Evolutionary conservation across 2,797 vertebrate genomes (phyloP).

Genomic region (Diplodus sargus): DNA sequence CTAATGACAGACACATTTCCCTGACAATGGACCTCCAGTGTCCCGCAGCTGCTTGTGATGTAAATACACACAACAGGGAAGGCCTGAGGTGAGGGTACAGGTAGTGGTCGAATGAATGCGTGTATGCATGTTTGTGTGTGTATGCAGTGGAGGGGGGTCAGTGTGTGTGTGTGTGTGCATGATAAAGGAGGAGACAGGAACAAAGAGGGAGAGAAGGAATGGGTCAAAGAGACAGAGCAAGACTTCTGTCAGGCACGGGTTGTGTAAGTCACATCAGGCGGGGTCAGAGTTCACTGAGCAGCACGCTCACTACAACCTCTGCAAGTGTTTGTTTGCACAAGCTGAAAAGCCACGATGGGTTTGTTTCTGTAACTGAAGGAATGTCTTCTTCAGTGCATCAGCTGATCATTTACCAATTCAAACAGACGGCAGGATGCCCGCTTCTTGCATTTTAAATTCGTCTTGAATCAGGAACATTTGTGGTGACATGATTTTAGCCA

Average conservation of each 20-base stretch:
- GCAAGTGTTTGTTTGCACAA: conserved; percentile 41
- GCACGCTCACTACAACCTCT: conserved; percentile 30
- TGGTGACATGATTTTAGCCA: conserved; percentile 1
- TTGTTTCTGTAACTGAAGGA: conserved; percentile 21
- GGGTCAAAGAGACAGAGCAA: conserved; percentile 32
- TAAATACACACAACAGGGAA: conserved; percentile 72
- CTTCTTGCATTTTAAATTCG: background rate
- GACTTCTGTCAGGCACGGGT: conserved; percentile 25
- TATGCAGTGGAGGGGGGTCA: conserved; percentile 12
- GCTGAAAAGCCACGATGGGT: conserved; percentile 15
- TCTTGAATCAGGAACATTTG: background rate
- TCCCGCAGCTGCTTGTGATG: conserved; percentile 72
- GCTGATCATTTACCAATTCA: background rate
- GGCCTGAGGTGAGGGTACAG: conserved; percentile 49
- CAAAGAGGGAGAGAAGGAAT: conserved; percentile 9
- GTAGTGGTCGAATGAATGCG: conserved; percentile 38
- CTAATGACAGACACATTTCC: conserved; percentile 66
- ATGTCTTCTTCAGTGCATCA: background rate
- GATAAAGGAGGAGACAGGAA: conserved; percentile 39
- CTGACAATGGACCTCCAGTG: conserved; percentile 62
- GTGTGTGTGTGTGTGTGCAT: conserved; percentile 30
- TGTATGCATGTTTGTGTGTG: conserved; percentile 39
- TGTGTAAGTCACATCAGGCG: conserved; percentile 28
- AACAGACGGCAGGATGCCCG: background rate
- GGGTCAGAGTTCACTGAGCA: conserved; percentile 61